These are phyloP conservation scores for Lochmaea capreae DNA, from an alignment of 2,888 invertebrate genomes.

Conservation along the genomic window DNA sequence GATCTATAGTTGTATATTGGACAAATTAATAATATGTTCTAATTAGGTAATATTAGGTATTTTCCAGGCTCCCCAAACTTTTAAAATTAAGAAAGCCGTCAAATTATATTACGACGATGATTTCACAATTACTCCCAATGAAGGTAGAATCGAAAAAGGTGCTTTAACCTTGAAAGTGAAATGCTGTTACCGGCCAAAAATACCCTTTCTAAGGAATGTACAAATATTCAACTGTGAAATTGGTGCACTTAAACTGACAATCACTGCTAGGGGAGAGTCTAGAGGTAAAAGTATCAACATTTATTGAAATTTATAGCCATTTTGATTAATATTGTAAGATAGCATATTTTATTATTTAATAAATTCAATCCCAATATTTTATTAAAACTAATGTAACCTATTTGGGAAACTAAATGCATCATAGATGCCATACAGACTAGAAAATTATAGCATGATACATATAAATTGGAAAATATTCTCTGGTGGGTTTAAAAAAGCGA, in stretches of 20 bases:
- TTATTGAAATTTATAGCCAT: background rate
- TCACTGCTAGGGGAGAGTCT: constrained; percentile 56
- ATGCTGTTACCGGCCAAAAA: constrained; percentile 59
- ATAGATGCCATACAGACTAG: too few relatives aligned
- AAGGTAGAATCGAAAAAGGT: constrained; percentile 52
- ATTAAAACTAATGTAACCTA: too few relatives aligned
- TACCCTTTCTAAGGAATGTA: constrained; percentile 55
- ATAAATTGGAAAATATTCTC: too few relatives aligned
- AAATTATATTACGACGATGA: constrained; percentile 54
- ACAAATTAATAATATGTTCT: too few relatives aligned
- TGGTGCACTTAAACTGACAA: constrained; percentile 47
- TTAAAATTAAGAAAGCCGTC: constrained; percentile 39
- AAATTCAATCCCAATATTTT: too few relatives aligned
- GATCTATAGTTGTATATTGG: too few relatives aligned
- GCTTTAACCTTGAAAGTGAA: constrained; percentile 54
- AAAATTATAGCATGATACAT: too few relatives aligned
- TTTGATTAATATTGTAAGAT: too few relatives aligned
- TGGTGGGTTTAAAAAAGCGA: too few relatives aligned
- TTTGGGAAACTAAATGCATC: too few relatives aligned
- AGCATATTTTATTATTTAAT: too few relatives aligned
- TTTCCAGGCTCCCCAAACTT: constrained; percentile 5
- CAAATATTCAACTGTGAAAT: constrained; percentile 61
- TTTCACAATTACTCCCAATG: constrained; percentile 58
- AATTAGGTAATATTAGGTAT: too few relatives aligned
- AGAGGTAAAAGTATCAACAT: constrained; percentile 54